Evolutionary conservation across 2,797 vertebrate species (phyloP).

Genomic region (Eupleurogrammus muticus): DNA sequence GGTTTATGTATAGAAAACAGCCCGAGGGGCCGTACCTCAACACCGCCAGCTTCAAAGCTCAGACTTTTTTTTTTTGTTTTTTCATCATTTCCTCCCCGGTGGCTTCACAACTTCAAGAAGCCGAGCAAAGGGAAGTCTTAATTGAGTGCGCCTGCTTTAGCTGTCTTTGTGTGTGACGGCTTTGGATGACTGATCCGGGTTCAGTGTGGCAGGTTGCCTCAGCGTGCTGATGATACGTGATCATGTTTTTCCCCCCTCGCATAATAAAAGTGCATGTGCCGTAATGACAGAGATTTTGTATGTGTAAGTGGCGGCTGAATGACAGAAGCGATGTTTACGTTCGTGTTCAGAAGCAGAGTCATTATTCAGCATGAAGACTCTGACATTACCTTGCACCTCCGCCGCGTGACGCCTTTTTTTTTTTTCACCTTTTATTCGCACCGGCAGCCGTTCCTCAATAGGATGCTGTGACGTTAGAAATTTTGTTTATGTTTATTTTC

Average conservation of each 20-base stretch:
- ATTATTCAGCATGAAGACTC: slow-evolving; percentile 50
- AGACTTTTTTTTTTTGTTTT: slow-evolving; percentile 25
- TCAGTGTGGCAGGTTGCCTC: slow-evolving; percentile 14
- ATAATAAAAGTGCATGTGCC: no score
- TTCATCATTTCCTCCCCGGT: slow-evolving; percentile 37
- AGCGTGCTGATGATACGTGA: not conserved
- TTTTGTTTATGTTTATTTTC: slow-evolving; percentile 44
- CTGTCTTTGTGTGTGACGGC: slow-evolving; percentile 19
- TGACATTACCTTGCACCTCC: slow-evolving; percentile 45
- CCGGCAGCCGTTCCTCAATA: slow-evolving; percentile 34
- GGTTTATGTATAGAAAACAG: slow-evolving; percentile 64
- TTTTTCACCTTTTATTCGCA: slow-evolving; percentile 35
- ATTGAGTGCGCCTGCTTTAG: slow-evolving; percentile 36
- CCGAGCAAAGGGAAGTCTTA: slow-evolving; percentile 41
- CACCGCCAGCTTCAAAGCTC: slow-evolving; percentile 43
- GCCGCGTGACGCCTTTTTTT: slow-evolving; percentile 18
- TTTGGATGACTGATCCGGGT: slow-evolving; percentile 25
- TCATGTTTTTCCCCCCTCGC: no score
- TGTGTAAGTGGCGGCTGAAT: not conserved
- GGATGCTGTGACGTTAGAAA: slow-evolving; percentile 43
- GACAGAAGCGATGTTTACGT: slow-evolving; percentile 40
- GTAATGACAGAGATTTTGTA: no score
- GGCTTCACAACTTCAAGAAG: slow-evolving; percentile 49
- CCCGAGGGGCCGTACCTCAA: slow-evolving; percentile 56
- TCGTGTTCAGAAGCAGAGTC: slow-evolving; percentile 39